These are phyloP conservation scores for Physocephala rufipes DNA, from an alignment of 2,888 invertebrate species.

Conservation along the genomic window DNA sequence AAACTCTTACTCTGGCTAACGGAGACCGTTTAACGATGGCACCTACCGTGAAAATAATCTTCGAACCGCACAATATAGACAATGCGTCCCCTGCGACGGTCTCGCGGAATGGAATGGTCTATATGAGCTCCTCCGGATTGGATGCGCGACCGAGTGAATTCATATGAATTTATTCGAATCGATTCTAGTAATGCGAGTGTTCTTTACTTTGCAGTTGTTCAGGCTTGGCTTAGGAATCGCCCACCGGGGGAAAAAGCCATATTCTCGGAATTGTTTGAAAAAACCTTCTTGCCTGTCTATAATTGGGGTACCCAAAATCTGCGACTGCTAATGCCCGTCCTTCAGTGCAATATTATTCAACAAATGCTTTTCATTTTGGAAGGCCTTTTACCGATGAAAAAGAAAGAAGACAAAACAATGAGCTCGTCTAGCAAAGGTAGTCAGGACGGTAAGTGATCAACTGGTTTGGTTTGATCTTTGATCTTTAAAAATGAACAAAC, in stretches of 20 bases:
- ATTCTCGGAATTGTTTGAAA: constrained; percentile 79
- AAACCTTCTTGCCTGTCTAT: constrained; percentile 77
- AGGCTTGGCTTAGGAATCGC: constrained; percentile 82
- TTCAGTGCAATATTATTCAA: constrained; percentile 89
- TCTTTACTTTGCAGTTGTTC: constrained; percentile 70
- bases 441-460: constrained; percentile 64
- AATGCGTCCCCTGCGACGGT: constrained; percentile 98
- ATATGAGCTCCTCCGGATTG: constrained; percentile 96
- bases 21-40: constrained; percentile 96
- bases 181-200: too few species aligned
- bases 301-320: constrained; percentile 89
- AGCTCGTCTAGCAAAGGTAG: constrained; percentile 67
- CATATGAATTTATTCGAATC: too few species aligned
- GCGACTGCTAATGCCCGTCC: constrained; percentile 81
- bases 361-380: constrained; percentile 87
- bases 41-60: constrained; percentile 92
- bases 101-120: constrained; percentile 92
- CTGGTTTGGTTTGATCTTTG: too few species aligned
- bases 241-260: constrained; percentile 71
- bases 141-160: constrained; percentile 85
- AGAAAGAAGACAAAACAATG: constrained; percentile 70
- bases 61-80: constrained; percentile 97
- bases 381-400: constrained; percentile 82
- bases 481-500: background rate
- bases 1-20: constrained; percentile 93